These are phyloP conservation scores for Frieseomelitta varia DNA, from an alignment of 1,140 invertebrate genomes.

Conservation along the genomic window DNA sequence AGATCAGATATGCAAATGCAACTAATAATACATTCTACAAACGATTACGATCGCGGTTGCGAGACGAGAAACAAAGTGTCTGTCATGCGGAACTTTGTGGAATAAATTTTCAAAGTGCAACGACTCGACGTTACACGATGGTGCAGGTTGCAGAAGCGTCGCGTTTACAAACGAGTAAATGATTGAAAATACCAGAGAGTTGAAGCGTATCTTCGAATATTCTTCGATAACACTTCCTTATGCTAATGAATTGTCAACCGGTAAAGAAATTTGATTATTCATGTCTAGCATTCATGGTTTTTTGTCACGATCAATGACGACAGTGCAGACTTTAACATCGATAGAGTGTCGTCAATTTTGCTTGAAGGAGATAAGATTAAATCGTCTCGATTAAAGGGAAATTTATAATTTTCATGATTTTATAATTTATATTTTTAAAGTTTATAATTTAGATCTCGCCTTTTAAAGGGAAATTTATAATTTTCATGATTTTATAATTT, in stretches of 20 bases:
- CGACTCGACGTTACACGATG: conserved; percentile 4
- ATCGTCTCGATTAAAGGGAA: neutral
- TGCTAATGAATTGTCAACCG: neutral
- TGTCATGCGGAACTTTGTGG: neutral
- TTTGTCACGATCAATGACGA: too few species aligned
- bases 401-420: neutral
- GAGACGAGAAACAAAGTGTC: neutral
- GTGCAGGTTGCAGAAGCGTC: conserved; percentile 3
- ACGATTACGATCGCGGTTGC: neutral
- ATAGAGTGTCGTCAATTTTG: neutral
- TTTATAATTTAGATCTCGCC: too few species aligned
- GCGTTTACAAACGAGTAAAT: neutral
- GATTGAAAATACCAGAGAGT: conserved; percentile 1
- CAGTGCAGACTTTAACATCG: neutral
- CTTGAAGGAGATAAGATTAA: neutral
- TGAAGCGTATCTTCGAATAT: neutral
- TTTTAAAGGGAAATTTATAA: too few species aligned
- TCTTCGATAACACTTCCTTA: neutral
- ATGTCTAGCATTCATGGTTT: neutral
- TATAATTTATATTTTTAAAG: too few species aligned
- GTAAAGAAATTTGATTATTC: neutral
- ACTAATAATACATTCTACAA: conserved; percentile 4
- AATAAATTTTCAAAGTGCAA: neutral
- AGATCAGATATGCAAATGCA: neutral
- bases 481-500: too few species aligned